Evolutionary conservation across 2,797 vertebrate genomes (phyloP).

Genomic region (Pantherophis vulpinus): DNA sequence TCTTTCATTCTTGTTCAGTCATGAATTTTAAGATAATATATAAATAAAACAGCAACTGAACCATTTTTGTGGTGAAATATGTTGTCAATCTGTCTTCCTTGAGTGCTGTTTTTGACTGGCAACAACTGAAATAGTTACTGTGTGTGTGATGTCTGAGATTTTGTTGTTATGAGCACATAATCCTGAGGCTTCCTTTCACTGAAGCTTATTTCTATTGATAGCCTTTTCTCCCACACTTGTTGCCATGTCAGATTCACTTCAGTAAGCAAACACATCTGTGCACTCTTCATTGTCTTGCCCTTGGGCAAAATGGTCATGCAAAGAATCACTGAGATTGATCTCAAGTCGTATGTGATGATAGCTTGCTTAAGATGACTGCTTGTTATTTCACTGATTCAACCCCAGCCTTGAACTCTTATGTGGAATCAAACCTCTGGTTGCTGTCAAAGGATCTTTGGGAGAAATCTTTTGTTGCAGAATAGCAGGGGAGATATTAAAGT

Average conservation of each 20-base stretch:
- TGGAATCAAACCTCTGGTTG: constrained; percentile 31
- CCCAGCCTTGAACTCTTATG: constrained; percentile 11
- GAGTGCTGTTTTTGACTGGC: background rate
- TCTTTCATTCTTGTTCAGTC: background rate
- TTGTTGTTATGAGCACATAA: constrained; percentile 52
- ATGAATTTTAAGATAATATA: background rate
- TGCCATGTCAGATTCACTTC: constrained; percentile 60
- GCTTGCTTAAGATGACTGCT: constrained; percentile 44
- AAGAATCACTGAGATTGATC: constrained; percentile 54
- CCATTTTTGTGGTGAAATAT: constrained; percentile 28
- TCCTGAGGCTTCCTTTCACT: constrained; percentile 54
- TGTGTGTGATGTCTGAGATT: constrained; percentile 9
- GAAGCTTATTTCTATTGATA: constrained; percentile 51
- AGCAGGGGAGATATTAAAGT: rapidly evolving
- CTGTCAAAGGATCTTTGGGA: background rate
- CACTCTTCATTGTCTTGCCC: constrained; percentile 47
- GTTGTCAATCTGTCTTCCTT: constrained; percentile 8
- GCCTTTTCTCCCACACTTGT: constrained; percentile 58
- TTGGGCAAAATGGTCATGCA: constrained; percentile 50
- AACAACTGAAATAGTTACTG: background rate
- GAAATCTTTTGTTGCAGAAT: background rate
- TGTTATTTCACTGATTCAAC: constrained; percentile 35
- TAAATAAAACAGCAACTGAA: background rate
- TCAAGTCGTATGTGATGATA: constrained; percentile 54
- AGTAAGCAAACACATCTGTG: constrained; percentile 44